phyloP scores from a whole-genome alignment of 2,113 vertebrate genomes.

The Pampusana beccarii region DNA sequence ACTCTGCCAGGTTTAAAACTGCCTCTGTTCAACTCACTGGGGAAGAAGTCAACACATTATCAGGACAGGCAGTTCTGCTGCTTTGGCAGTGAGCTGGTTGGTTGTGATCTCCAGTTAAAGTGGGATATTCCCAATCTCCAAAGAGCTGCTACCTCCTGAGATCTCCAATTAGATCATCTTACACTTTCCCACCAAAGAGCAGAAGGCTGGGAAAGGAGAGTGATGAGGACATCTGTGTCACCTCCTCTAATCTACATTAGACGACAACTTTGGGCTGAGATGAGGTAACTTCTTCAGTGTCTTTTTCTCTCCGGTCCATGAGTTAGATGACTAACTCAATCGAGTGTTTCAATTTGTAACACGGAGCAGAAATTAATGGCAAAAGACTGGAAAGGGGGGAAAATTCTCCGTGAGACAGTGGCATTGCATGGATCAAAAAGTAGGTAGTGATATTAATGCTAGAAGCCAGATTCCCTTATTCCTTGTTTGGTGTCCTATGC shows the following conservation, averaged over 20 bases:
- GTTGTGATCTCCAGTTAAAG: not conserved
- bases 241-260: not conserved
- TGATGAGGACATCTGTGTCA: not conserved
- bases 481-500: rapidly evolving
- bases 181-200: not conserved
- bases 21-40: not conserved
- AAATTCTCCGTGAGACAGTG: not conserved
- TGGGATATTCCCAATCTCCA: not conserved
- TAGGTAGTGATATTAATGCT: not conserved
- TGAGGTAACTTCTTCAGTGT: not conserved
- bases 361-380: not conserved
- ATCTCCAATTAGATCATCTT: not conserved
- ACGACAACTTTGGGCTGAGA: not conserved
- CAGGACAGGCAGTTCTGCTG: not conserved
- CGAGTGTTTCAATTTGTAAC: not conserved
- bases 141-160: not conserved
- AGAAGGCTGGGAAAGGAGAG: not conserved
- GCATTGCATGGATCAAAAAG: not conserved
- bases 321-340: not conserved
- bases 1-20: not conserved
- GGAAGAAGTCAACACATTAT: not conserved
- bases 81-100: not conserved
- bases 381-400: not conserved
- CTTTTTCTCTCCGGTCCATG: not conserved
- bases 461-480: not conserved